Evolutionary conservation across 2,113 vertebrate species (phyloP), one percentile per base, ranked within the genome.

Genomic region (Apodemus speciosus): DNA sequence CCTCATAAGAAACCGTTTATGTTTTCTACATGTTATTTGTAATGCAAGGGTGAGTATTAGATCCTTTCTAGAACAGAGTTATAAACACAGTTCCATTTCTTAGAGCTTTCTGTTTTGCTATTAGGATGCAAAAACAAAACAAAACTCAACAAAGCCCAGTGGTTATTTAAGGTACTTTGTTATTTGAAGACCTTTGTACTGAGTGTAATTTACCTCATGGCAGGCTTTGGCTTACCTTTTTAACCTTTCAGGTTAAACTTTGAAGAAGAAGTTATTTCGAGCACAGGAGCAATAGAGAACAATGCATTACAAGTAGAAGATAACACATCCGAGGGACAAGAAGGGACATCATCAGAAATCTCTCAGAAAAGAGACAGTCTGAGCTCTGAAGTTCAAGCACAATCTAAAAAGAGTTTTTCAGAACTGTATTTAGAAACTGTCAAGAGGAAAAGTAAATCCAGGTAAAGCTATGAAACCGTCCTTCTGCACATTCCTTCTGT

Each of bases 381-480:
- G 72, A 81, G 79, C 79, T 4, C 3, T 96, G 94, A 79, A 95
- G 77, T 85, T 94, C 93, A 93, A 9, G 66, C 60, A 53, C 93
- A 64, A 73, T 18, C 80, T 71, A 97, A 94, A 60, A 97, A 95
- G 88, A 9, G 68, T 75, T 95, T 98, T 94, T 96, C 96, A 90
- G 84, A 96, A 0, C 62, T 92, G 9, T 4, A 96, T 85, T 95
- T 97, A 91, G 94, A 96, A 96, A 95, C 97, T 88, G 43, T 97
- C 76, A 68, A 69, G 89, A 90, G 80, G 84, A 97, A 80, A 40
- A 0, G 5, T 56, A 91, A 66, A 92, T 94, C 94, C 85, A 97
- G 98, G 98, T 98, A 90, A 40, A 97, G 96, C 94, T 95, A 85
- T 90, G 73, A 53, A 85, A 89, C 30, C 77, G 2, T 77, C 13